Percentiles rank a stretch among this genome's conserved stretches.
phyloP scores from a whole-genome alignment of 1,140 invertebrate species.

The Drosophila arawakana region DNA sequence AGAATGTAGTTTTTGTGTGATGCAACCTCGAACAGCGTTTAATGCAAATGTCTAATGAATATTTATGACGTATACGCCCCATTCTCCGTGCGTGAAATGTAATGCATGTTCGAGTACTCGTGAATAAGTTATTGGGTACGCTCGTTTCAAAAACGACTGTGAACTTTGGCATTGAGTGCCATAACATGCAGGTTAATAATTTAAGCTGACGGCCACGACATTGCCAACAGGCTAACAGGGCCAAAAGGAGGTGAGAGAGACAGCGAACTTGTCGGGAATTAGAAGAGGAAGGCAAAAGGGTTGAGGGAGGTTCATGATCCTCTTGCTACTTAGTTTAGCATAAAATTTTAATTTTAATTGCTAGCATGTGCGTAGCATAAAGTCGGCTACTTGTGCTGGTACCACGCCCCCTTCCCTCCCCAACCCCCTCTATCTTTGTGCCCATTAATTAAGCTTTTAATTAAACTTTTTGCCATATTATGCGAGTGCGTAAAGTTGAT shows the following conservation, averaged over 20 bases:
- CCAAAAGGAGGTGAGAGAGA: not conserved
- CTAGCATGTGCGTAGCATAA: conserved; percentile 77
- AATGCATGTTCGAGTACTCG: conserved; percentile 49
- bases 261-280: not conserved
- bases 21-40: conserved; percentile 44
- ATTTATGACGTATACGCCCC: conserved; percentile 55
- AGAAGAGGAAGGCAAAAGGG: not conserved
- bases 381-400: conserved; percentile 26
- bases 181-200: conserved; percentile 60
- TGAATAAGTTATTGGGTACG: conserved; percentile 45
- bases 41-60: conserved; percentile 71
- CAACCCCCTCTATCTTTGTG: not conserved
- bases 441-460: conserved; percentile 79
- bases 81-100: conserved; percentile 48
- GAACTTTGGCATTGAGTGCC: conserved; percentile 53
- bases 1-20: conserved; percentile 2
- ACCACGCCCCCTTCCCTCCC: not conserved
- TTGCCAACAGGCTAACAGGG: not conserved
- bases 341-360: conserved; percentile 83
- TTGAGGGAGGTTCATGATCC: conserved; percentile 2
- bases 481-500: conserved; percentile 79
- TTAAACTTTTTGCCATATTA: conserved; percentile 76
- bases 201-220: conserved; percentile 32
- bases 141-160: conserved; percentile 18
- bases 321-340: conserved; percentile 80